Evolutionary conservation across 2,888 invertebrate genomes (phyloP), one percentile per base, ranked within the genome.

Genomic region (Palloptera scutellata): DNA sequence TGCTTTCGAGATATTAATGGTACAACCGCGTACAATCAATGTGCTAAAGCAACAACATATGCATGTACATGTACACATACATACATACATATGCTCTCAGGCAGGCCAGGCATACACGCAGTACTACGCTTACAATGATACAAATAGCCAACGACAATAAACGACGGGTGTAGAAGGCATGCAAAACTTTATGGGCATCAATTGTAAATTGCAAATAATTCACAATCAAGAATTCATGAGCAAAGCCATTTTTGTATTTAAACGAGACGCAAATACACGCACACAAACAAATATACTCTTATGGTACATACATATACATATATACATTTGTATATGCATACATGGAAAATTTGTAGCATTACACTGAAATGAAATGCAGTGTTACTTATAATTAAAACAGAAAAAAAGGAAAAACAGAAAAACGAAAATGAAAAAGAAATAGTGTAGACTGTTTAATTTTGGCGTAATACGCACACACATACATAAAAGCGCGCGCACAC

Each of bases 171-270:
- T 6, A 30, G 30, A 30, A 30, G 6, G 30, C 2, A 30, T 2
- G 3, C 30, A 30, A 30, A 30, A 30, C 6, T 30, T 30, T 30
- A 30, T 30, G 6, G 30, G 6, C 30, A 6, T 4, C 30, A 2
- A 30, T 6, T 30, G 60, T 13, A 40, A 54, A 66, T 61, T 55
- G 61, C 66, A 66, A 66, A 61, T 66, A 66, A 66, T 60, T 61
- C 55, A 61, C 66, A 66, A 66, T 66, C 66, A 66, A 60, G 43
- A 66, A 61, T 66, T 66, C 66, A 66, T 66, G 66, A 66, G 55
- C 66, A 51, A 61, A 60, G 53, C 53, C 48, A 60, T 64, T 64
- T 64, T 40, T 43, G 13, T 58, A 58, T 58, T 58, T 43, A 58
- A 58, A 43, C 51, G 40, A 48, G 48, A 51, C 61, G 41, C 48